Percentiles rank a stretch among this genome's conserved stretches.
These are phyloP conservation scores for Mormyrops boulengeri DNA, from an alignment of 2,797 vertebrate genomes.

Conservation along the genomic window DNA sequence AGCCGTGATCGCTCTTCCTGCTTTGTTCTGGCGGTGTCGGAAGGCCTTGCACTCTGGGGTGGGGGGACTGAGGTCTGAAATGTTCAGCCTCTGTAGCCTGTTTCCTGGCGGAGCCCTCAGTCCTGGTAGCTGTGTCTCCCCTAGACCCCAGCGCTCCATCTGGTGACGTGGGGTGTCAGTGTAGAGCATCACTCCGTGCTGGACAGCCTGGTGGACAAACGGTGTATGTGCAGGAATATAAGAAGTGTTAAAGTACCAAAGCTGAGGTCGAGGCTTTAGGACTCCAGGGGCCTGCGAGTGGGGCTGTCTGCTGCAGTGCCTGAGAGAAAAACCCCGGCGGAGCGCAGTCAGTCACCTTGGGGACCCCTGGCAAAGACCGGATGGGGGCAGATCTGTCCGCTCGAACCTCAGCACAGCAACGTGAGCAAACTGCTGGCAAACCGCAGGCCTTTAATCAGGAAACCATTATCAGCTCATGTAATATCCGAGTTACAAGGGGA, in stretches of 20 bases:
- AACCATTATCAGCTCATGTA: constrained; percentile 11
- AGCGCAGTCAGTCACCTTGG: background rate
- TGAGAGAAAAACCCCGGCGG: background rate
- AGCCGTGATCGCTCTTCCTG: background rate
- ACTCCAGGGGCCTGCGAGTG: background rate
- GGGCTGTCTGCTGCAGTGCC: background rate
- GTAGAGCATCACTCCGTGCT: background rate
- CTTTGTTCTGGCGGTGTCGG: background rate
- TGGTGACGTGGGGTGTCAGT: background rate
- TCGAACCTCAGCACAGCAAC: background rate
- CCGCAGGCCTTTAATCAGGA: background rate
- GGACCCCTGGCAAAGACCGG: background rate
- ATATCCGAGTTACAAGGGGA: constrained; percentile 14
- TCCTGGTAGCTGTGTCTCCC: background rate
- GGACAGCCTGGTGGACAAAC: background rate
- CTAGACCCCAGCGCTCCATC: background rate
- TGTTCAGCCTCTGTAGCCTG: background rate
- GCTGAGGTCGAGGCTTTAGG: background rate
- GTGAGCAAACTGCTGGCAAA: background rate
- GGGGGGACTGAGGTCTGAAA: background rate
- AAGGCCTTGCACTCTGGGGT: background rate
- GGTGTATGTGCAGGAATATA: background rate
- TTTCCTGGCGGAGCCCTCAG: background rate
- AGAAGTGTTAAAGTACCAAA: background rate
- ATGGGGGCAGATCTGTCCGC: background rate